These are phyloP conservation scores for Montipora sp. DNA, from an alignment of 64 coral and sea anemone genomes.

Conservation along the genomic window DNA sequence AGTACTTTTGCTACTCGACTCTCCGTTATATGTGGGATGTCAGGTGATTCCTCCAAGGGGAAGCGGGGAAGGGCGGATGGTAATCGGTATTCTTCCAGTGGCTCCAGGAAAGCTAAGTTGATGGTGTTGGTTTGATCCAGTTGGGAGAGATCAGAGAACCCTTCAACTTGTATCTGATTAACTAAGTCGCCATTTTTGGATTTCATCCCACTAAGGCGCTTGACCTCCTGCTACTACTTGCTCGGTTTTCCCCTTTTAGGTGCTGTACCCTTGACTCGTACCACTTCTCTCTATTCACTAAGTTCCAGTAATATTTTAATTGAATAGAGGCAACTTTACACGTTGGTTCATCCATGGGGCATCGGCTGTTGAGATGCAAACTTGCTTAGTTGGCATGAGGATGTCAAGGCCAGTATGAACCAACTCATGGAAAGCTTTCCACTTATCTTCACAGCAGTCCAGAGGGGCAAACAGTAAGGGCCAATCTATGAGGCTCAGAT, in stretches of 20 bases:
- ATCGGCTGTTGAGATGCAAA: too few relatives aligned
- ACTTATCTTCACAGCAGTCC: too few relatives aligned
- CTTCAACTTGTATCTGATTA: constrained; percentile 39
- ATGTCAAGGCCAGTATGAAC: too few relatives aligned
- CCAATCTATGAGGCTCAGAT: too few relatives aligned
- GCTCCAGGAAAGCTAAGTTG: constrained; percentile 45
- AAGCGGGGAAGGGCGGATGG: constrained; percentile 6
- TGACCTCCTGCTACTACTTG: constrained; percentile 11
- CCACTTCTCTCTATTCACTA: not conserved
- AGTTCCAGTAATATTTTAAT: not conserved
- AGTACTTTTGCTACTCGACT: constrained; percentile 34
- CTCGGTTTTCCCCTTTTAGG: not conserved
- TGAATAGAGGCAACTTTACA: too few relatives aligned
- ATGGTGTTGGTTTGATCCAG: constrained; percentile 60
- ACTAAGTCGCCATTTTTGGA: constrained; percentile 30
- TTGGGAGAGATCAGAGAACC: constrained; percentile 25
- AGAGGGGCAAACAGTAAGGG: too few relatives aligned
- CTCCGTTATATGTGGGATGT: constrained; percentile 24
- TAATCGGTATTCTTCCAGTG: constrained; percentile 37
- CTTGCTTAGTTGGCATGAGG: too few relatives aligned
- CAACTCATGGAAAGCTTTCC: too few relatives aligned
- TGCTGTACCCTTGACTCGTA: constrained; percentile 27
- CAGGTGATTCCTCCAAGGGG: constrained; percentile 53
- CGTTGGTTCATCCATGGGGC: too few relatives aligned
- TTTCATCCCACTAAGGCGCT: constrained; percentile 51